Conservation (phyloP, 2,113 vertebrate genomes). For the Callaeas wilsoni region DNA sequence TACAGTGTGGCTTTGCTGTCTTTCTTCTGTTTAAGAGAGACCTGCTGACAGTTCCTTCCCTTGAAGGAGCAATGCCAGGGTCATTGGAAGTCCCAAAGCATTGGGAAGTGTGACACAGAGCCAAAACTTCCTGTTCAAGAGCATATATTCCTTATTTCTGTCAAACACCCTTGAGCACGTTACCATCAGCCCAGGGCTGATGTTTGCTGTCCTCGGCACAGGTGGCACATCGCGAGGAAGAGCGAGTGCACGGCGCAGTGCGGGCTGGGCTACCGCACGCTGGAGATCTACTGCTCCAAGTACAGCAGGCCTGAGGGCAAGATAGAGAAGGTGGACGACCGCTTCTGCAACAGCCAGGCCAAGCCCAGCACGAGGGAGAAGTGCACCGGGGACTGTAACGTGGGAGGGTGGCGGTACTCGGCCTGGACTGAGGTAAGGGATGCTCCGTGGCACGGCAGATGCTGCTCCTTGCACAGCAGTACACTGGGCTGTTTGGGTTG, state of each 20-base stretch:
- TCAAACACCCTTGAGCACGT: rapidly evolving
- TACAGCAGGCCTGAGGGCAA: slow-evolving; percentile 82
- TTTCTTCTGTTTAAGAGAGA: not conserved
- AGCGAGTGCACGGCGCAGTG: slow-evolving; percentile 92
- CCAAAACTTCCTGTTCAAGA: not conserved
- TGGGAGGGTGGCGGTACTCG: slow-evolving; percentile 91
- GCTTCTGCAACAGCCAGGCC: slow-evolving; percentile 80
- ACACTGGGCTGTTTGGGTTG: not conserved
- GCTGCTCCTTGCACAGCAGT: not conserved
- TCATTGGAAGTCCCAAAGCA: not conserved
- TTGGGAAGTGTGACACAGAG: not conserved
- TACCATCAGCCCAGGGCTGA: not conserved
- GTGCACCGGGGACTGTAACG: slow-evolving; percentile 90
- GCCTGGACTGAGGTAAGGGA: slow-evolving; percentile 89
- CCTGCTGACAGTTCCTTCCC: not conserved
- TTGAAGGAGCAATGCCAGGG: not conserved
- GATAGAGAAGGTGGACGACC: slow-evolving; percentile 87
- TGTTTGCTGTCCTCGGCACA: not conserved
- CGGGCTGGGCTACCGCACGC: slow-evolving; percentile 84
- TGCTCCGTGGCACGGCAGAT: rapidly evolving
- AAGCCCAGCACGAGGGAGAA: slow-evolving; percentile 88
- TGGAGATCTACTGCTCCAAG: slow-evolving; percentile 91
- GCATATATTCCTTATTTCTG: not conserved
- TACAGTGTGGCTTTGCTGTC: not conserved
- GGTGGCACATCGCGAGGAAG: slow-evolving; percentile 89